Evolutionary conservation across 2,113 vertebrate genomes (phyloP).

Genomic region (Patagioenas fasciata): DNA sequence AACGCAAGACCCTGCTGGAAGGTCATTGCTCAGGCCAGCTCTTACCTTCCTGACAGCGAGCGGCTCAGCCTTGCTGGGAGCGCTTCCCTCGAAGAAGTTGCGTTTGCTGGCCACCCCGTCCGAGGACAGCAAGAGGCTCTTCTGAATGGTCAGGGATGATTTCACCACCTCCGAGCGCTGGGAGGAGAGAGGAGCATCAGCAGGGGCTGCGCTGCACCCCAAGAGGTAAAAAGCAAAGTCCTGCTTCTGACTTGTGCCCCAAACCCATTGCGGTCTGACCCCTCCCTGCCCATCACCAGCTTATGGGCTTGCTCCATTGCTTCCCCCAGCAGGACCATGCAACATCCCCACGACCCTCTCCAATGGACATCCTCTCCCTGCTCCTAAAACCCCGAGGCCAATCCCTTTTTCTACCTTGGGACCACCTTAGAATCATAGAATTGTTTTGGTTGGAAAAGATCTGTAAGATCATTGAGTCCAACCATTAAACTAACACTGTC

Average conservation of each 20-base stretch:
- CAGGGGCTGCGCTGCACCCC: not conserved
- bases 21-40: not conserved
- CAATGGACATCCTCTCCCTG: not conserved
- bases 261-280: not conserved
- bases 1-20: not conserved
- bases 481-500: too few species aligned
- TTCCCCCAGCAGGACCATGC: not conserved
- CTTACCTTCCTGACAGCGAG: constrained; percentile 73
- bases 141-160: constrained; percentile 70
- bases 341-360: not conserved
- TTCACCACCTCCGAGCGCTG: constrained; percentile 81
- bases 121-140: constrained; percentile 72
- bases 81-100: constrained; percentile 85
- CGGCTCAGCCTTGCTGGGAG: constrained; percentile 8
- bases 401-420: not conserved
- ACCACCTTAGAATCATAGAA: too few species aligned
- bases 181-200: not conserved
- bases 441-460: too few species aligned
- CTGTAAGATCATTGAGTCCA: too few species aligned
- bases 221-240: not conserved
- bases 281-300: not conserved
- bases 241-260: not conserved
- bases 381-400: not conserved
- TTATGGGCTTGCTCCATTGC: not conserved
- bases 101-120: constrained; percentile 89